Evolutionary conservation across 1,140 invertebrate species (phyloP).

Genomic region (Heliconius himera): DNA sequence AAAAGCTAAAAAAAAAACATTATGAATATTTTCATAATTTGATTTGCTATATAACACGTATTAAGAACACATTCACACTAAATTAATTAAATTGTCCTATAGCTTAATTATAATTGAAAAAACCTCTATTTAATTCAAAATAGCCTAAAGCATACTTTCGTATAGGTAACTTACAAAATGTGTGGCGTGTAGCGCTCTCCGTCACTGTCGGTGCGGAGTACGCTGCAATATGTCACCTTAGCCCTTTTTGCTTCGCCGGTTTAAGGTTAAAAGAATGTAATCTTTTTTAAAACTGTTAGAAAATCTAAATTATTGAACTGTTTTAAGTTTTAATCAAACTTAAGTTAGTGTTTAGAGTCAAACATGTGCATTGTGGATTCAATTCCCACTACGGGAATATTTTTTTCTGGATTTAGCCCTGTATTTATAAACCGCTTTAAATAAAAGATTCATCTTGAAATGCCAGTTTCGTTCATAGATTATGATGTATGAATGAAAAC

Average conservation of each 20-base stretch:
- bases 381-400: too few species aligned
- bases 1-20: too few species aligned
- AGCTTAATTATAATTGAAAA: neutral
- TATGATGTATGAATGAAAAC: too few species aligned
- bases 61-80: too few species aligned
- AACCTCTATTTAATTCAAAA: neutral
- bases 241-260: constrained; percentile 43
- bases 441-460: too few species aligned
- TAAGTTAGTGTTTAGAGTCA: too few species aligned
- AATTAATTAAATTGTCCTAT: neutral
- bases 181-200: constrained; percentile 43
- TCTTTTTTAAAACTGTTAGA: neutral
- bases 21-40: too few species aligned
- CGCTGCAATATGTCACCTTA: constrained; percentile 47
- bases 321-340: neutral
- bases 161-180: constrained; percentile 35
- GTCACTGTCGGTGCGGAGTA: constrained; percentile 49
- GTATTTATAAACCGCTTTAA: too few species aligned
- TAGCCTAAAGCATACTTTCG: neutral
- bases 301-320: neutral
- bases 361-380: too few species aligned
- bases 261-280: constrained; percentile 18
- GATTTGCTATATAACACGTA: too few species aligned
- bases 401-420: too few species aligned
- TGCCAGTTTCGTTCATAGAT: too few species aligned